Percentiles rank a stretch among this genome's conserved stretches.
phyloP scores from a whole-genome alignment of 2,113 vertebrate genomes.

The Zingel zingel region DNA sequence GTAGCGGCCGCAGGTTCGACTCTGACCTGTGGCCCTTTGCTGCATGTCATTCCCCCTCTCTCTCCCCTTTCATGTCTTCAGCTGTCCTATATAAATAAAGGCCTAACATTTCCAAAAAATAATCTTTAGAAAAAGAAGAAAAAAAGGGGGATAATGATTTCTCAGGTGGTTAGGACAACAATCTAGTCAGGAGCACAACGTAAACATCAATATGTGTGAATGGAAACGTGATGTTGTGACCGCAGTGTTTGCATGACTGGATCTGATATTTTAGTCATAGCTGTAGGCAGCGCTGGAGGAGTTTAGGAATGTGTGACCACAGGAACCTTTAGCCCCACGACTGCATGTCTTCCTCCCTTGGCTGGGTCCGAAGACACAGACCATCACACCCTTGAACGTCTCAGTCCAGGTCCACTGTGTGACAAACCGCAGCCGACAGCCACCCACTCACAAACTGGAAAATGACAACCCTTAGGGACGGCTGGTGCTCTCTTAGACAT shows the following conservation, averaged over 20 bases:
- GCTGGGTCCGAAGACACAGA: conserved; percentile 74
- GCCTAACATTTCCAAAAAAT: no score
- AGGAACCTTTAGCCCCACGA: conserved; percentile 72
- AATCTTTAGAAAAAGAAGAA: no score
- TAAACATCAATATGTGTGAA: conserved; percentile 72
- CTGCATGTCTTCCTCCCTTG: conserved; percentile 73
- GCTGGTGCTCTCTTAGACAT: conserved; percentile 61
- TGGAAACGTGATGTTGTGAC: conserved; percentile 65
- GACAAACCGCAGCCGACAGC: conserved; percentile 81
- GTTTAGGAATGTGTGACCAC: conserved; percentile 84
- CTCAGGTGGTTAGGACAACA: background rate
- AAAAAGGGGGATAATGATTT: background rate
- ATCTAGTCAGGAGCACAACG: conserved; percentile 40
- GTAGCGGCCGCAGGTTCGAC: no score
- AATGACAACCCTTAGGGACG: conserved; percentile 82
- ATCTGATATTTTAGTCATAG: conserved; percentile 80
- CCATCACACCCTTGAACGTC: conserved; percentile 71
- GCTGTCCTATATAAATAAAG: no score
- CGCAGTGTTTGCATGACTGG: conserved; percentile 72
- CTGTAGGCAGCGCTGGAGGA: conserved; percentile 84
- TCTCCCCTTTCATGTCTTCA: no score
- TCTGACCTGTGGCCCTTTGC: no score
- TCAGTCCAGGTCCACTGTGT: conserved; percentile 76
- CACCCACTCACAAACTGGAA: conserved; percentile 81
- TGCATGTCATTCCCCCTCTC: no score